Conservation (phyloP, 2,888 invertebrate species). For the Nudaria mundana region DNA sequence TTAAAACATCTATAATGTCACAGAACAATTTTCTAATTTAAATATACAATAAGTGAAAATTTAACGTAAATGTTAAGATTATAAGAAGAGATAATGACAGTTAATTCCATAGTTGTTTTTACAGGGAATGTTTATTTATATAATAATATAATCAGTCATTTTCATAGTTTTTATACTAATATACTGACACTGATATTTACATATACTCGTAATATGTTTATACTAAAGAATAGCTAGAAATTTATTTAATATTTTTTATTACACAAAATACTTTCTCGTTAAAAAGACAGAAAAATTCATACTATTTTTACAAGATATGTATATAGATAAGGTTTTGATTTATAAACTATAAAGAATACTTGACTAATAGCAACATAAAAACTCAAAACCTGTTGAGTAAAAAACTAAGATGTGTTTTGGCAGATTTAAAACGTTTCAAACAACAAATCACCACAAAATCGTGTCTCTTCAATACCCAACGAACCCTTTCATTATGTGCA, state of each 20-base stretch:
- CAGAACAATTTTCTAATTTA: constrained; percentile 15
- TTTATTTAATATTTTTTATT: constrained; percentile 29
- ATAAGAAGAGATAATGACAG: no score
- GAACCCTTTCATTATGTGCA: constrained; percentile 8
- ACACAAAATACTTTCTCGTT: constrained; percentile 27
- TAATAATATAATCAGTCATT: constrained; percentile 22
- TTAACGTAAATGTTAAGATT: no score
- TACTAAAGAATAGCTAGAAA: no score
- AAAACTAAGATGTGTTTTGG: constrained; percentile 12
- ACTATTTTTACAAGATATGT: constrained; percentile 33
- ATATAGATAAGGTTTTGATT: constrained; percentile 25
- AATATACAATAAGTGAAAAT: constrained; percentile 22
- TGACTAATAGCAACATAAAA: constrained; percentile 15
- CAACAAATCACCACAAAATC: constrained; percentile 23
- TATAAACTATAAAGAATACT: constrained; percentile 15
- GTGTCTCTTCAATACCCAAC: constrained; percentile 8
- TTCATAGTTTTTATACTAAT: constrained; percentile 17
- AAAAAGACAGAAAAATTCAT: constrained; percentile 27
- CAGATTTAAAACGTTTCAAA: constrained; percentile 14
- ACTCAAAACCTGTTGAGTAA: constrained; percentile 14
- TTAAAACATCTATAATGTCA: constrained; percentile 26
- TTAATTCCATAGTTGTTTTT: constrained; percentile 2
- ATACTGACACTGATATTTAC: constrained; percentile 34
- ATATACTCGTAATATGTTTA: constrained; percentile 29
- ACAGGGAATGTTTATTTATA: constrained; percentile 8